Percentiles rank a stretch among this genome's conserved stretches.
Conservation (phyloP, 2,888 invertebrate genomes). For the Acronicta alni region DNA sequence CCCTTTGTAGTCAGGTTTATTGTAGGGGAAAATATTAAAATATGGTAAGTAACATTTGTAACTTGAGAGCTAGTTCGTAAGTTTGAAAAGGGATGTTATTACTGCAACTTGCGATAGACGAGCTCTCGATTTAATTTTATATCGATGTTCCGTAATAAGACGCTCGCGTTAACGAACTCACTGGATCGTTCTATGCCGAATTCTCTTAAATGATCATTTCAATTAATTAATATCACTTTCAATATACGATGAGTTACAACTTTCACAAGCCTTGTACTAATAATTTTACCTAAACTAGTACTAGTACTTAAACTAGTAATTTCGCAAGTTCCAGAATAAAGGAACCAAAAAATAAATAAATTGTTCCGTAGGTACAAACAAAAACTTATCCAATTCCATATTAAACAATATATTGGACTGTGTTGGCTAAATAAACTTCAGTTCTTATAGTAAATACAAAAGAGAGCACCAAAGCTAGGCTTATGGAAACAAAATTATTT, state of each 20-base stretch:
- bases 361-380: slow-evolving; percentile 3
- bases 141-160: slow-evolving; percentile 39
- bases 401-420: slow-evolving; percentile 8
- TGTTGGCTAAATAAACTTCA: slow-evolving; percentile 6
- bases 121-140: slow-evolving; percentile 34
- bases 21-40: slow-evolving; percentile 81
- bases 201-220: slow-evolving; percentile 47
- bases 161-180: slow-evolving; percentile 47
- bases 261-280: no score
- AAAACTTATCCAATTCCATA: slow-evolving; percentile 6
- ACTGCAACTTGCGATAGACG: slow-evolving; percentile 44
- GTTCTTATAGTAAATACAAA: slow-evolving; percentile 27
- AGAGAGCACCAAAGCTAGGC: slow-evolving; percentile 32
- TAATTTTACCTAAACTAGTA: no score
- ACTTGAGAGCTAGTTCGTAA: slow-evolving; percentile 68
- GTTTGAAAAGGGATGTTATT: slow-evolving; percentile 54
- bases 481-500: slow-evolving; percentile 60
- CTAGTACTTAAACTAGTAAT: no score
- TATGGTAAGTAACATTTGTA: slow-evolving; percentile 79
- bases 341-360: background rate
- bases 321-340: background rate
- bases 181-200: slow-evolving; percentile 35
- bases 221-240: slow-evolving; percentile 52
- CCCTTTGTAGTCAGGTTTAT: slow-evolving; percentile 75
- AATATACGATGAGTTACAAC: slow-evolving; percentile 50